Evolutionary conservation across 2,113 vertebrate genomes (phyloP), one percentile per base, ranked within the genome.

Genomic region (Tiliqua scincoides): DNA sequence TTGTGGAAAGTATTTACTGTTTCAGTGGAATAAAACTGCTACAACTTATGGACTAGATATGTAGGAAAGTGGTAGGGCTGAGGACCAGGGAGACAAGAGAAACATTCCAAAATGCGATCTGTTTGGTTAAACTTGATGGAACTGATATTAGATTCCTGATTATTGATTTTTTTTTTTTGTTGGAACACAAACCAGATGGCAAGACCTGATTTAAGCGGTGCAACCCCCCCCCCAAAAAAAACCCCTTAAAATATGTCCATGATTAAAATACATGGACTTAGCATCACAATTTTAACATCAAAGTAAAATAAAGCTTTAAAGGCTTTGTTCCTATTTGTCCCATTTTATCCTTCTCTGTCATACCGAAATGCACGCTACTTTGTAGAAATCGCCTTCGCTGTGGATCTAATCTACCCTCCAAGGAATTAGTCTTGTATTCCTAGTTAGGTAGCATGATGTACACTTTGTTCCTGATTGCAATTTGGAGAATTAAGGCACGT

Each of bases 401-500:
- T 57, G 67, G 9, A 15, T 68, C 3, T 3, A 87, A 71, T 27
- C 79, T 0, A 0, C 1, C 0, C 37, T 89, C 70, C 48, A 1
- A 83, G 23, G n/a, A 32, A 11, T 7, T 72, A 89, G 35, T 63
- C 21, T 1, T 54, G 32, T 84, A 68, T 54, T 30, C 40, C 27
- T 10, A 1, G 65, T 84, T 88, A 1, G 3, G 4, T 12, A 20
- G 9, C 62, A 27, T 14, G 68, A 32, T 72, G 30, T 23, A 20
- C 1, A 79, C 77, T 37, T 30, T n/a, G 54, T 74, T 27, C 12
- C 2, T 87, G 78, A 37, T 8, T 73, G 59, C 2, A 12, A 1
- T 37, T 92, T 79, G 35, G 59, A 76, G 88, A 86, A 75, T 80
- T 12, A 32, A 88, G 76, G 3, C 2, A 62, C 62, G 1, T 65